Conservation (phyloP, 2,797 vertebrate species). For the Macropus fuliginosus region DNA sequence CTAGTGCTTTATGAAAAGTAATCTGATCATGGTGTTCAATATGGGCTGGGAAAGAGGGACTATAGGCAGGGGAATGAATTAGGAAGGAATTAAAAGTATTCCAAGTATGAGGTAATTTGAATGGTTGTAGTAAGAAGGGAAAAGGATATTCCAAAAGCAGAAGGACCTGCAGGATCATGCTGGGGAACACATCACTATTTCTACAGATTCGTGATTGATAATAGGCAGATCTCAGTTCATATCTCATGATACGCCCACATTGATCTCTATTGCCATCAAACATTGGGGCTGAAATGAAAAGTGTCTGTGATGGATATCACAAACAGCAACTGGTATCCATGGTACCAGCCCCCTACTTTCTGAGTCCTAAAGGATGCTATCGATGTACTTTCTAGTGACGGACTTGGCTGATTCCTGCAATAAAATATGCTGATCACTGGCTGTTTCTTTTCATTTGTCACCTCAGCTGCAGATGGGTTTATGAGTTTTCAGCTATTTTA, state of each 20-base stretch:
- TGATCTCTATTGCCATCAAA: background rate
- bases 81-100: background rate
- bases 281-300: background rate
- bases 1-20: background rate
- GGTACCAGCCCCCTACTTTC: background rate
- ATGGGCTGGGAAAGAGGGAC: background rate
- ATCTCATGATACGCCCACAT: background rate
- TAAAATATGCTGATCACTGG: conserved; percentile 10
- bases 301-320: background rate
- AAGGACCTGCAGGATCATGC: background rate
- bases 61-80: background rate
- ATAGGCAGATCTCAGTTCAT: background rate
- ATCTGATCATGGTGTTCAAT: background rate
- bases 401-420: background rate
- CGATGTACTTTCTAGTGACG: background rate
- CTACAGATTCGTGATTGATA: background rate
- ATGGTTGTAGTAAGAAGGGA: background rate
- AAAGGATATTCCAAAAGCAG: background rate
- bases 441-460: background rate
- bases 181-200: background rate
- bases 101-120: background rate
- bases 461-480: background rate
- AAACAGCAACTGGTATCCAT: background rate
- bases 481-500: conserved; percentile 17
- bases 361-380: background rate